Evolutionary conservation across 2,113 vertebrate genomes (phyloP), one percentile per base, ranked within the genome.

Genomic region (Hemiprocne comata): DNA sequence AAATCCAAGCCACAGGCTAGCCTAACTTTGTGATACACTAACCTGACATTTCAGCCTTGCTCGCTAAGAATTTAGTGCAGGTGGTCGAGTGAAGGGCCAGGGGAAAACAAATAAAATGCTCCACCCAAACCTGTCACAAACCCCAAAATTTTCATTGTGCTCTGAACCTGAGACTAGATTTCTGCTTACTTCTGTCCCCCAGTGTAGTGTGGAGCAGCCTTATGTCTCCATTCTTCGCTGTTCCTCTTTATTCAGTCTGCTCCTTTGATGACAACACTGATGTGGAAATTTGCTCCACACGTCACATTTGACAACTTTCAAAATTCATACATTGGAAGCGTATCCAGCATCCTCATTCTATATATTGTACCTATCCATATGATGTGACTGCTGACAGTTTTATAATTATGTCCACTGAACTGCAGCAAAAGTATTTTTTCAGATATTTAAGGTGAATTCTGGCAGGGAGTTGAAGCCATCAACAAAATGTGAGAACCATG

Each of bases 321-420:
- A 31, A 91, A 89, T 70, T 66, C 78, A 77, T 55, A 13, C 66
- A 34, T 94, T 79, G 74, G 33, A 82, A 85, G 23, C 2, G 2
- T 19, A 91, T 34, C 87, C 87, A 90, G 23, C 21, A 44, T 17
- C 31, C 55, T 90, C 89, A 83, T 85, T 87, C 85, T 34, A 54
- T 42, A 34, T 66, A 62, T 79, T 67, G 90, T 38, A 91, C 81
- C 86, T 70, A 75, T 40, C 87, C 40, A 15, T 53, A 25, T 23
- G 94, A 92, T 54, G 61, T 28, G 66, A 13, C 40, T 85, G 87
- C 15, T 96, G 91, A 77, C 93, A 93, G 87, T 11, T 90, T 89
- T 83, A 67, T 90, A 95, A 95, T 94, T 90, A 90, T 23, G 58
- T 55, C 67, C 75, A 77, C 46, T 77, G 85, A 94, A 91, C 44